These are phyloP conservation scores for Meiosimyza platycephala DNA, from an alignment of 2,888 invertebrate species.

Conservation along the genomic window DNA sequence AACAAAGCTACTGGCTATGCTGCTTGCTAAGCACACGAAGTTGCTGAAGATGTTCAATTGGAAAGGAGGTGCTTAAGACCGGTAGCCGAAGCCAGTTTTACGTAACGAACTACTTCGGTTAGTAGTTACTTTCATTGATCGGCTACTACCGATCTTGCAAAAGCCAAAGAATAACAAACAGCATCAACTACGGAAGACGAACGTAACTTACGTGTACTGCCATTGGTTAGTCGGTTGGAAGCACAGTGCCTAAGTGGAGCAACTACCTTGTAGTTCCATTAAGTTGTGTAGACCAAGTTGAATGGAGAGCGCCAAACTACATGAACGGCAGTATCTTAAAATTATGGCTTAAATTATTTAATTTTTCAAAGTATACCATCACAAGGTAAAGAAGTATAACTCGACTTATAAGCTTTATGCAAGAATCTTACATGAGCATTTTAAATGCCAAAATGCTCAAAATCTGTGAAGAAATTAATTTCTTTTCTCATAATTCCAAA, in stretches of 20 bases:
- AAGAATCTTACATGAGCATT: too few relatives aligned
- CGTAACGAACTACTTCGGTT: conserved; percentile 32
- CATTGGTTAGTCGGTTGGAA: not conserved
- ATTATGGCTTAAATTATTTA: too few relatives aligned
- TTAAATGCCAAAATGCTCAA: too few relatives aligned
- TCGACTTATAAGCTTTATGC: too few relatives aligned
- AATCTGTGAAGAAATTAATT: too few relatives aligned
- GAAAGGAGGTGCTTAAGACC: conserved; percentile 65
- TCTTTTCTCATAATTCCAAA: too few relatives aligned
- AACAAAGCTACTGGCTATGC: conserved; percentile 10
- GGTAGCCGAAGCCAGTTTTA: conserved; percentile 61
- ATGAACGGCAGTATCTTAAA: too few relatives aligned
- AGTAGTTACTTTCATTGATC: conserved; percentile 13
- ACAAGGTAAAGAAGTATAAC: too few relatives aligned
- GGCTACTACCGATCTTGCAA: conserved; percentile 15
- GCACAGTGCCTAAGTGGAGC: not conserved
- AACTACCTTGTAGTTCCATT: too few relatives aligned
- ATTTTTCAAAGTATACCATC: too few relatives aligned
- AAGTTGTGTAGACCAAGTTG: too few relatives aligned
- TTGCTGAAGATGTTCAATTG: conserved; percentile 28
- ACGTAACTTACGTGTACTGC: not conserved
- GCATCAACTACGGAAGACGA: conserved; percentile 4
- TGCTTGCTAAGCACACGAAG: not conserved
- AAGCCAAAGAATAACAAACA: conserved; percentile 6
- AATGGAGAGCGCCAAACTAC: too few relatives aligned